phyloP scores from a whole-genome alignment of 2,113 vertebrate species.

The Vanacampus margaritifer region DNA sequence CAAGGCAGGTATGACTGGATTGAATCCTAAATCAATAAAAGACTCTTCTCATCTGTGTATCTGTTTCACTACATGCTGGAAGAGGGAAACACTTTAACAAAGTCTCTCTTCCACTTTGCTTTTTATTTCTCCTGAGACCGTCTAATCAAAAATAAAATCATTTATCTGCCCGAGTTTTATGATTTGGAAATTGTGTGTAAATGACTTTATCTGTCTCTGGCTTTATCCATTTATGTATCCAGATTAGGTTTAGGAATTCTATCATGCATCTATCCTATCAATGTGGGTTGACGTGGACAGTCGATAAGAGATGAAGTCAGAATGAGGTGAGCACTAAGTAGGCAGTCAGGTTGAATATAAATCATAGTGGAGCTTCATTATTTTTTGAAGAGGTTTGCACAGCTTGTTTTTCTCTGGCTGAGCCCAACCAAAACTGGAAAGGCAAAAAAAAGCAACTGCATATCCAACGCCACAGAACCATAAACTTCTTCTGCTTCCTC shows the following conservation, averaged over 20 bases:
- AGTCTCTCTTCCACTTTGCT: constrained; percentile 19
- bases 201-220: background rate
- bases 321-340: constrained; percentile 34
- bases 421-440: constrained; percentile 17
- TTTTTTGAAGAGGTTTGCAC: constrained; percentile 46
- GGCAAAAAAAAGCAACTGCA: constrained; percentile 17
- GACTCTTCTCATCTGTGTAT: constrained; percentile 29
- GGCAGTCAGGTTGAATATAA: constrained; percentile 34
- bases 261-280: background rate
- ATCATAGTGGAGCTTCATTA: constrained; percentile 23
- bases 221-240: constrained; percentile 1
- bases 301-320: constrained; percentile 11
- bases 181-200: constrained; percentile 15
- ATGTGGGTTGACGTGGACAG: constrained; percentile 12
- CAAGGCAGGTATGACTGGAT: constrained; percentile 34
- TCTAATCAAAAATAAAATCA: background rate
- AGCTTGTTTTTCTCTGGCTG: constrained; percentile 54
- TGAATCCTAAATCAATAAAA: constrained; percentile 41
- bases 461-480: constrained; percentile 13
- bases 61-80: constrained; percentile 28
- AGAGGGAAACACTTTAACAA: constrained; percentile 30
- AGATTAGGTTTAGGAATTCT: constrained; percentile 11
- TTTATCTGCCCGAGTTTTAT: background rate
- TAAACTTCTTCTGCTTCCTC: constrained; percentile 4
- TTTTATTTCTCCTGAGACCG: background rate